Evolutionary conservation across 2,113 vertebrate species (phyloP).

Genomic region (Syngnathus floridae): DNA sequence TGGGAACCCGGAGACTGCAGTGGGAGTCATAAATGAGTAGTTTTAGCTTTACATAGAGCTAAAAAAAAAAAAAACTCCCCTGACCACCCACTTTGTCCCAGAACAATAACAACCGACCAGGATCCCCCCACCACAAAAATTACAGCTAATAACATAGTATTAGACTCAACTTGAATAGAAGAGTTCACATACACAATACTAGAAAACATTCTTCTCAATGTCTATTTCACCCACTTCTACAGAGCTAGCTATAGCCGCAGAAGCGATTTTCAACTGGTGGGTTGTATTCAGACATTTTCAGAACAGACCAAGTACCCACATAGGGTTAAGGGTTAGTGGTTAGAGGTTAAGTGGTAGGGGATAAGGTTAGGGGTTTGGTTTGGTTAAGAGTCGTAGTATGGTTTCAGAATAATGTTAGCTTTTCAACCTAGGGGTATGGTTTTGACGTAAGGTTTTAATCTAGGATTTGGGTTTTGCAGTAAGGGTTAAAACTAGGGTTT

Average conservation of each 20-base stretch:
- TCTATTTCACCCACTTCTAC: conserved; percentile 24
- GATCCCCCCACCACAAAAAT: conserved; percentile 31
- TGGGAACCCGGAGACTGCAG: conserved; percentile 52
- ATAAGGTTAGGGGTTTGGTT: too few species aligned
- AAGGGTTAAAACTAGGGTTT: too few species aligned
- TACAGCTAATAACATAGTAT: conserved; percentile 60
- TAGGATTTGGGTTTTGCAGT: too few species aligned
- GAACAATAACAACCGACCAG: conserved; percentile 42
- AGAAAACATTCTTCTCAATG: conserved; percentile 15
- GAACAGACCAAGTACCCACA: too few species aligned
- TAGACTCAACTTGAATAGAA: conserved; percentile 32
- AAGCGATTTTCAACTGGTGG: too few species aligned
- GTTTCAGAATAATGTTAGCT: too few species aligned
- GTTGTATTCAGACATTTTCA: too few species aligned
- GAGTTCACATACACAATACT: conserved; percentile 30
- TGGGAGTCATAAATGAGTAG: conserved; percentile 56
- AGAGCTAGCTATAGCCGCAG: background rate
- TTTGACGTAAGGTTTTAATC: too few species aligned
- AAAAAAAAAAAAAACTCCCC: conserved; percentile 23
- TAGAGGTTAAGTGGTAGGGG: too few species aligned
- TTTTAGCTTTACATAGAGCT: conserved; percentile 30
- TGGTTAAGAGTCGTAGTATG: too few species aligned
- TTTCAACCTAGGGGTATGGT: too few species aligned
- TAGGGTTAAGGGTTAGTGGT: too few species aligned
- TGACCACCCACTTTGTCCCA: conserved; percentile 40